Evolutionary conservation across 2,113 vertebrate species (phyloP).

Genomic region (Bubo blakistoni): DNA sequence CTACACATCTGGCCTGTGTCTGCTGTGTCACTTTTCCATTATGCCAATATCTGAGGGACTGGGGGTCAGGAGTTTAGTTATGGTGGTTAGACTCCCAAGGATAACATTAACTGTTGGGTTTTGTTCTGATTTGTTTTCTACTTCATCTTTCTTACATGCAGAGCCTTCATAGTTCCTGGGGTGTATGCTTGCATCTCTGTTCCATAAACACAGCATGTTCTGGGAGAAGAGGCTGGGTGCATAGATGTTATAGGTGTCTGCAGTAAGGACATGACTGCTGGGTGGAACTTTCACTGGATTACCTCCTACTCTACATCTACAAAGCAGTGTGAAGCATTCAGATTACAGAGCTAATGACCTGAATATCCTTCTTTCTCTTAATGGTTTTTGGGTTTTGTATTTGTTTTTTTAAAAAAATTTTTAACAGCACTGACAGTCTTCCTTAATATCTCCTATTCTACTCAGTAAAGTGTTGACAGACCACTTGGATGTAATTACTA

Average conservation of each 20-base stretch:
- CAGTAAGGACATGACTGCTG: background rate
- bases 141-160: rapidly evolving
- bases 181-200: rapidly evolving
- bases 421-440: background rate
- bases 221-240: background rate
- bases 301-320: background rate
- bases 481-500: background rate
- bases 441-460: background rate
- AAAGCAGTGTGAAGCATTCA: background rate
- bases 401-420: background rate
- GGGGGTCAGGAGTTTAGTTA: background rate
- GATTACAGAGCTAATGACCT: background rate
- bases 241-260: background rate
- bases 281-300: background rate
- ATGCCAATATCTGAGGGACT: background rate
- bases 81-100: background rate
- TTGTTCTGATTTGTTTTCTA: background rate
- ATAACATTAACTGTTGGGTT: background rate
- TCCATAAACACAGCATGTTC: rapidly evolving
- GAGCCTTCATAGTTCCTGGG: background rate
- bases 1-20: background rate
- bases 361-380: background rate
- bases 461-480: background rate
- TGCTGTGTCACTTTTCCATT: background rate
- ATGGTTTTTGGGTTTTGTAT: background rate